These are phyloP conservation scores for Caenorhabditis sulstoni DNA, from an alignment of 2,888 invertebrate genomes.

Conservation along the genomic window DNA sequence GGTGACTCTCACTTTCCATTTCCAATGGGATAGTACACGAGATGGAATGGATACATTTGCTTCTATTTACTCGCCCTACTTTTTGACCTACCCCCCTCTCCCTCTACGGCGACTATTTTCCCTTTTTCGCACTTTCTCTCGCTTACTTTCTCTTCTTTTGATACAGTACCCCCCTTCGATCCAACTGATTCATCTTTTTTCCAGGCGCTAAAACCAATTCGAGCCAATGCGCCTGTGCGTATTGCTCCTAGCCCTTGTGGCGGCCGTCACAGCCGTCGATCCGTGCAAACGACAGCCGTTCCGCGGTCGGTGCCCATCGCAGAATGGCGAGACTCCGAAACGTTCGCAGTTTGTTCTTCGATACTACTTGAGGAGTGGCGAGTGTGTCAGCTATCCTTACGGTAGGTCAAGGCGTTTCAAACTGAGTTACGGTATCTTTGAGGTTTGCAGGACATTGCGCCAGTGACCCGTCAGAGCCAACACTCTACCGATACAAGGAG, in stretches of 20 bases:
- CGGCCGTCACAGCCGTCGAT: slow-evolving; percentile 67
- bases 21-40: neutral
- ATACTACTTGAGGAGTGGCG: slow-evolving; percentile 78
- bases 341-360: slow-evolving; percentile 80
- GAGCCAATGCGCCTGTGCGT: slow-evolving; percentile 57
- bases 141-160: slow-evolving; percentile 3
- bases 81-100: neutral
- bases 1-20: slow-evolving; percentile 2
- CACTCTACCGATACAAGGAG: slow-evolving; percentile 80
- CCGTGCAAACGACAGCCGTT: slow-evolving; percentile 80
- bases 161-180: neutral
- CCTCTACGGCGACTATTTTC: slow-evolving; percentile 3
- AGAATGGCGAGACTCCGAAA: slow-evolving; percentile 70
- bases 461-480: slow-evolving; percentile 77
- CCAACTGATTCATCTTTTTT: too few relatives aligned
- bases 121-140: slow-evolving; percentile 8
- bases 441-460: slow-evolving; percentile 79
- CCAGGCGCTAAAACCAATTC: slow-evolving; percentile 25
- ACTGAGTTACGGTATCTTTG: too few relatives aligned
- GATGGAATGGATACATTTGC: too few relatives aligned
- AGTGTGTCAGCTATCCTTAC: slow-evolving; percentile 80
- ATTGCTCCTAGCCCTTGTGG: slow-evolving; percentile 59
- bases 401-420: slow-evolving; percentile 63
- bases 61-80: slow-evolving; percentile 55
- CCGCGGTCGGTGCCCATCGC: slow-evolving; percentile 74